Percentiles rank a stretch among this genome's conserved stretches.
These are phyloP conservation scores for Heliornis fulica DNA, from an alignment of 2,113 vertebrate genomes.

Conservation along the genomic window DNA sequence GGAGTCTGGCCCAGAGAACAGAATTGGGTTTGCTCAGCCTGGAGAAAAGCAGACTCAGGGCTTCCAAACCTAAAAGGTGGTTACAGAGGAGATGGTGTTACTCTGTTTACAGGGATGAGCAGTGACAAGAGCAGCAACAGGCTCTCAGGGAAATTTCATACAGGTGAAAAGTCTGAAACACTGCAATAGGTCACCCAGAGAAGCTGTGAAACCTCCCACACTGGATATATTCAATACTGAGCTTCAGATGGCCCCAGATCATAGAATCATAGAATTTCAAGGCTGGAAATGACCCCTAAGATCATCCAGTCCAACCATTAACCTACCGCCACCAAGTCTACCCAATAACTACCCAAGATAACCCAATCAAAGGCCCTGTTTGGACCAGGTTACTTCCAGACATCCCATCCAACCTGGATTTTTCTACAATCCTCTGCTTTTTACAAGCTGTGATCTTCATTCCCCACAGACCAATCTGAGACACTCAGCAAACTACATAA, in stretches of 20 bases:
- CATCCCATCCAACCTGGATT: neutral
- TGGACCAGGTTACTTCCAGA: neutral
- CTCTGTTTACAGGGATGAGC: neutral
- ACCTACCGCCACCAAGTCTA: too few species aligned
- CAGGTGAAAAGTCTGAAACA: neutral
- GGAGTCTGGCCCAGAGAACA: rapidly evolving
- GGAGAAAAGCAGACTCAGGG: neutral
- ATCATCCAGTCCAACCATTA: too few species aligned
- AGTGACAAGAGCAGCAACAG: neutral
- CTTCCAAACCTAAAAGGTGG: neutral
- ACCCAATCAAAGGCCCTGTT: neutral
- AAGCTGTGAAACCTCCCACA: neutral
- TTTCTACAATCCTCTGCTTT: neutral
- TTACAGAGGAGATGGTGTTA: neutral
- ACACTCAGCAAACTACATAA: neutral
- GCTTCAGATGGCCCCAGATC: neutral
- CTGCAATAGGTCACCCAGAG: neutral
- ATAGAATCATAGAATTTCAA: too few species aligned
- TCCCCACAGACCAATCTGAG: neutral
- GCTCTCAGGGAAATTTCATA: neutral
- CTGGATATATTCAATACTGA: neutral
- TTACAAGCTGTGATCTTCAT: neutral
- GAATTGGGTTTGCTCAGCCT: neutral
- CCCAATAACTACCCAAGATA: too few species aligned
- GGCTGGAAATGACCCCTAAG: too few species aligned